Evolutionary conservation across 2,113 vertebrate genomes (phyloP), one percentile per base, ranked within the genome.

Genomic region (Tricholaema leucomelas): DNA sequence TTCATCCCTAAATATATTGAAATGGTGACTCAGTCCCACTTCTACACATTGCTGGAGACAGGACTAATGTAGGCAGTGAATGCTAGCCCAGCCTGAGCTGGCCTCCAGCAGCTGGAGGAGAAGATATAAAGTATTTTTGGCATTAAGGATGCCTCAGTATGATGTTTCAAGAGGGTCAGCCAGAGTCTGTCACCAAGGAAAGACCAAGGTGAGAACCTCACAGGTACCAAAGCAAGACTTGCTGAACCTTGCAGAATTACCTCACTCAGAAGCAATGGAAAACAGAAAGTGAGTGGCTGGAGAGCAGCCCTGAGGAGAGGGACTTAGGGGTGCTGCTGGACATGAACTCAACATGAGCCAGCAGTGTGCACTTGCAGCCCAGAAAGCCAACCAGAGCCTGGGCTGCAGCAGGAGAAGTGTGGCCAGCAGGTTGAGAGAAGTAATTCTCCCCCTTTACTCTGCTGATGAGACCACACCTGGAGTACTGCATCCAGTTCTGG

Each of bases 131-230:
- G n/a, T 27, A 69, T 15, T 20, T 2, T 35, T 76, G 44, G 52
- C 21, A n/a, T 30, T 31, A 25, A 25, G 52, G 35, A 15, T 56
- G 38, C 18, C 33, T 75, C 38, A 33, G 38, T 10, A 10, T 25
- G 35, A 66, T 8, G 4, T 38, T 69, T 59, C 0, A 0, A 87
- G 50, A 79, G 73, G 33, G 19, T 1, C 2, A 87, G 67, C 2
- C 13, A 31, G 27, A 14, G 16, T 87, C 23, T 60, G 10, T 31
- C 63, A 59, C 50, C 50, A 65, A 70, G 17, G 44, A 52, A 80
- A 28, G 21, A 61, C 17, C 8, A 52, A 11, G 10, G 13, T 12
- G 20, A 80, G 54, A 76, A 81, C 4, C 15, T 55, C 56, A 50
- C 30, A 33, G 33, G 55, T 48, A 36, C 33, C 1, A 0, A 30